phyloP scores from a whole-genome alignment of 2,888 invertebrate genomes.

The Archips crataeganus region DNA sequence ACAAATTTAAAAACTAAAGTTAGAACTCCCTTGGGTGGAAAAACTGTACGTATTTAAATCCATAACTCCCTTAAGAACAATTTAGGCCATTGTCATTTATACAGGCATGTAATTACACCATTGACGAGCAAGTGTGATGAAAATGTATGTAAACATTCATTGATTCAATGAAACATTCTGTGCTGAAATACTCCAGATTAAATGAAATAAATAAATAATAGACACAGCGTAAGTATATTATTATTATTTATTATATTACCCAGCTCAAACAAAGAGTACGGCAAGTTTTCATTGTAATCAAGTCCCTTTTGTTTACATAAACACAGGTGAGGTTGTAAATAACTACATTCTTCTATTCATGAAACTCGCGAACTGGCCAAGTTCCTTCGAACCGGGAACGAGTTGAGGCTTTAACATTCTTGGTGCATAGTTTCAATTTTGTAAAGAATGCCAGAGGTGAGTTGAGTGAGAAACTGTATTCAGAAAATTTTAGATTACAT shows the following conservation, averaged over 20 bases:
- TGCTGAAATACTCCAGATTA: too few species aligned
- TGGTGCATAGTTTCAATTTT: slow-evolving; percentile 7
- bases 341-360: slow-evolving; percentile 24
- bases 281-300: slow-evolving; percentile 11
- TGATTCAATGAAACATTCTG: too few species aligned
- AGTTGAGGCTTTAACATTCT: slow-evolving; percentile 10
- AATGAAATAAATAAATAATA: too few species aligned
- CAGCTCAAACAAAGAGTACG: not conserved
- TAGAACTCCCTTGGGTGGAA: too few species aligned
- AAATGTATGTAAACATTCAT: too few species aligned
- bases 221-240: too few species aligned
- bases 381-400: not conserved
- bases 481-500: slow-evolving; percentile 8
- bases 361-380: slow-evolving; percentile 8
- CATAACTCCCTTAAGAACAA: too few species aligned
- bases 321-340: slow-evolving; percentile 29
- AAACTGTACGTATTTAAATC: too few species aligned
- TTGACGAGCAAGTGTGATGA: too few species aligned
- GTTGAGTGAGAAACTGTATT: not conserved
- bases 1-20: too few species aligned
- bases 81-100: too few species aligned
- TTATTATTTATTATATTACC: not conserved
- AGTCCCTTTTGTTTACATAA: slow-evolving; percentile 23
- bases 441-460: not conserved
- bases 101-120: too few species aligned